Percentiles rank a stretch among this genome's conserved stretches.
Conservation (phyloP, 2,888 invertebrate genomes). For the Crepidodera aurea region DNA sequence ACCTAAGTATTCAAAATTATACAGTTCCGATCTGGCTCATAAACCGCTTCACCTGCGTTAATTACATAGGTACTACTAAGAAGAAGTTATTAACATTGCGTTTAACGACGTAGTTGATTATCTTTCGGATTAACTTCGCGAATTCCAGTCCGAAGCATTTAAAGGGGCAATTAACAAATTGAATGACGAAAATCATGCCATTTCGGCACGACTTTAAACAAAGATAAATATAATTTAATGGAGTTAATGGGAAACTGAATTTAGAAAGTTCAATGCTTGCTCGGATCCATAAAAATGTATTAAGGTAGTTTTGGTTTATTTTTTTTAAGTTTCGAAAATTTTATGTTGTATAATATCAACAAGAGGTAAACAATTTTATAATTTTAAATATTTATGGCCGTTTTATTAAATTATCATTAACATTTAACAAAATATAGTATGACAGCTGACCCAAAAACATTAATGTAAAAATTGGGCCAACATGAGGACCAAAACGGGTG, state of each 20-base stretch:
- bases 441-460: too few species aligned
- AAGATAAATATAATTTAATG: conserved; percentile 24
- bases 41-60: conserved; percentile 38
- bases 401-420: too few species aligned
- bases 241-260: conserved; percentile 18
- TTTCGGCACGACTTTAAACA: conserved; percentile 19
- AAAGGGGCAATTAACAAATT: conserved; percentile 39
- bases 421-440: too few species aligned
- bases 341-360: too few species aligned
- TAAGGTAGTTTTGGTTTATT: too few species aligned
- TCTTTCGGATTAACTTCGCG: conserved; percentile 35
- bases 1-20: conserved; percentile 5
- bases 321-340: too few species aligned
- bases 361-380: too few species aligned
- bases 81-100: conserved; percentile 36
- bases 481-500: too few species aligned
- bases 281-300: too few species aligned
- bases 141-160: conserved; percentile 31
- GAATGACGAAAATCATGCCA: conserved; percentile 27
- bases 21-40: conserved; percentile 1
- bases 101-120: conserved; percentile 36
- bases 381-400: too few species aligned
- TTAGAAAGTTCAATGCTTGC: conserved; percentile 4
- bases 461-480: too few species aligned
- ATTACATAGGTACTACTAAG: conserved; percentile 37